Conservation (phyloP, 2,797 vertebrate species). For the Synaphobranchus kaupii region DNA sequence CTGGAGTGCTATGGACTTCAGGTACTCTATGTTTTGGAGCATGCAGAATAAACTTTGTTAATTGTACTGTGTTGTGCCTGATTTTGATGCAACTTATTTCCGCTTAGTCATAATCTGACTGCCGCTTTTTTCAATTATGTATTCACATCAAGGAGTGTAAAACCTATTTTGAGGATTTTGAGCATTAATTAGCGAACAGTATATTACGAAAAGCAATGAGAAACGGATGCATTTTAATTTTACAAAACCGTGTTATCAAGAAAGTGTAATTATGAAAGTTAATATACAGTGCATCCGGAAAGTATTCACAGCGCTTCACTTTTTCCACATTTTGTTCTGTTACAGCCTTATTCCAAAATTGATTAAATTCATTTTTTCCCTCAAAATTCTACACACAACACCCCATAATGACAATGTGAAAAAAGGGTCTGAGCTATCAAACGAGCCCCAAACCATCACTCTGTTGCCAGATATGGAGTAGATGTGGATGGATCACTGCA, state of each 20-base stretch:
- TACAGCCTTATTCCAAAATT: too few relatives aligned
- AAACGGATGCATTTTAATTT: background rate
- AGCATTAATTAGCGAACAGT: too few relatives aligned
- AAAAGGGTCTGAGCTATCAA: too few relatives aligned
- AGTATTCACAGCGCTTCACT: too few relatives aligned
- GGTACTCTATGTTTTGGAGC: background rate
- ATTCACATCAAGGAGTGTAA: background rate
- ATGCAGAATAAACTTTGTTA: background rate
- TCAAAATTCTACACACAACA: too few relatives aligned
- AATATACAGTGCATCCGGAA: too few relatives aligned
- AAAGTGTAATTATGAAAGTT: background rate
- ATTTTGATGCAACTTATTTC: background rate
- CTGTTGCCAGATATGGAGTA: too few relatives aligned
- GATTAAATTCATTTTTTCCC: too few relatives aligned
- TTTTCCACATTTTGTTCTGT: too few relatives aligned
- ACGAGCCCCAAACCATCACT: too few relatives aligned
- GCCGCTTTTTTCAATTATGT: background rate
- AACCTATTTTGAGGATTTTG: background rate
- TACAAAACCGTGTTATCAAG: background rate
- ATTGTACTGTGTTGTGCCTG: background rate
- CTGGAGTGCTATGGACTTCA: background rate
- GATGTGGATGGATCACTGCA: too few relatives aligned
- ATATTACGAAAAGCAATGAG: background rate
- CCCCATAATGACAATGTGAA: too few relatives aligned
- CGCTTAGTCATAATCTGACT: background rate